Base-by-base conservation (phyloP, 2,888 invertebrate genomes). In the Aphelenchoides bicaudatus region DNA sequence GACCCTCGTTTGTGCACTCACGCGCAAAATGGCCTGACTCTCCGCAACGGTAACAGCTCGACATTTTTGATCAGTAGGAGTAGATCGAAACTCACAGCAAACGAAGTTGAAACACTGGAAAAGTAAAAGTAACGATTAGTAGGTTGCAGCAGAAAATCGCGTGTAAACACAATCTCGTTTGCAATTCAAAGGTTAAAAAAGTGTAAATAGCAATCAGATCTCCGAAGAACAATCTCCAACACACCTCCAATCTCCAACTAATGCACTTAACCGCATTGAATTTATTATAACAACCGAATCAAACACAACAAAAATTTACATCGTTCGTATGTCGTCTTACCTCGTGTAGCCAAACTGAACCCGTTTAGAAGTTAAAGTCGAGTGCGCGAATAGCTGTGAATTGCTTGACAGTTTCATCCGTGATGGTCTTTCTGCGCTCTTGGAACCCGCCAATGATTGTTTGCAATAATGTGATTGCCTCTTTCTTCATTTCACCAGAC, bases 401-500 rank as follows among this genome's bases (percentile, higher is more conserved):
- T 70, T 87, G 82, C 68, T 86, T 85, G 55, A 96, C 84, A 27
- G 87, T 81, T 39, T 91, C 90, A 73, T 94, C 91, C 0, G 91
- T 92, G 54, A 96, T 85, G 64, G 84, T 81, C 46, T 87, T 86
- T 59, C 91, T 84, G 34, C 86, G 83, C 73, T 86, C 85, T 83
- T 94, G 91, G 83, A 94, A 92, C 46, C 86, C 85, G 28, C 85
- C 84, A 0, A 96, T 85, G 62, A 92, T 84, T 31, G 88, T 87
- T 23, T 90, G 77, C 31, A 86, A 82, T 39, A 88, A 67, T 1
- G 58, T 87, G 68, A 94, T 90, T 3, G 94, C 85, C 68, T 90
- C 84, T 78, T 90, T 90, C 81, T 99, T 99, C 58, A 98, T 83
- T 80, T 93, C 89, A 0, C 98, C 96, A 0, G 94, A 94, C 31